Conservation (phyloP, 1,140 invertebrate species). For the Bradynema listronoti region DNA sequence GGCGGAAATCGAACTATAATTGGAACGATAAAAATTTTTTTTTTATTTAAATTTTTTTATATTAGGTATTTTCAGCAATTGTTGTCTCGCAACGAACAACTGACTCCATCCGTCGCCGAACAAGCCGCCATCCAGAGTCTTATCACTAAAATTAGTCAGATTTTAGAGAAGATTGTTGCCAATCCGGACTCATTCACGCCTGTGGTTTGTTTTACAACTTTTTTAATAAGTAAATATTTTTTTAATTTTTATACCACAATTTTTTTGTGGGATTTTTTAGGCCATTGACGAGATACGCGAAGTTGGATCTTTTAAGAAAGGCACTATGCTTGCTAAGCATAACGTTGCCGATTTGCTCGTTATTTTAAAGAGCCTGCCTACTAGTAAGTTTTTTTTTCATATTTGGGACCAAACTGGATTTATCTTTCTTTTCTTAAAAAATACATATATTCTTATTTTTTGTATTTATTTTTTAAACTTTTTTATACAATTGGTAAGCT, state of each 20-base stretch:
- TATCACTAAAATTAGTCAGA: constrained; percentile 38
- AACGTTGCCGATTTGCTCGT: constrained; percentile 93
- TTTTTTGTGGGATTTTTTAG: constrained; percentile 20
- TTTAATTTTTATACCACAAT: constrained; percentile 10
- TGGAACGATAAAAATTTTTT: neutral
- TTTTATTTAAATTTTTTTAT: constrained; percentile 6
- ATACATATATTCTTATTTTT: too few relatives aligned
- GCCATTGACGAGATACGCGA: constrained; percentile 44
- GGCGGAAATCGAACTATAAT: neutral
- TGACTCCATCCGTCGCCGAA: constrained; percentile 26
- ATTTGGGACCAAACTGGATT: neutral
- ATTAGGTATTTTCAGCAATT: constrained; percentile 24
- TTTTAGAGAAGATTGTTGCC: constrained; percentile 31
- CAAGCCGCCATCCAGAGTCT: constrained; percentile 34
- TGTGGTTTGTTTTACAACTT: constrained; percentile 32
- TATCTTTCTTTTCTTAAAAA: too few relatives aligned
- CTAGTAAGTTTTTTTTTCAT: constrained; percentile 61
- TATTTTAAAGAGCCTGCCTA: constrained; percentile 93
- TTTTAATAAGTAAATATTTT: constrained; percentile 17
- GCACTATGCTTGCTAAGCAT: constrained; percentile 88
- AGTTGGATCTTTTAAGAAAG: constrained; percentile 87
- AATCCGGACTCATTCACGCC: constrained; percentile 32
- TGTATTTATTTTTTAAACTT: too few relatives aligned
- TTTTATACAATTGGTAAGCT: too few relatives aligned
- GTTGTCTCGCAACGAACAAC: constrained; percentile 28